Base-by-base conservation (phyloP, 2,113 vertebrate species). In the Nestor notabilis region DNA sequence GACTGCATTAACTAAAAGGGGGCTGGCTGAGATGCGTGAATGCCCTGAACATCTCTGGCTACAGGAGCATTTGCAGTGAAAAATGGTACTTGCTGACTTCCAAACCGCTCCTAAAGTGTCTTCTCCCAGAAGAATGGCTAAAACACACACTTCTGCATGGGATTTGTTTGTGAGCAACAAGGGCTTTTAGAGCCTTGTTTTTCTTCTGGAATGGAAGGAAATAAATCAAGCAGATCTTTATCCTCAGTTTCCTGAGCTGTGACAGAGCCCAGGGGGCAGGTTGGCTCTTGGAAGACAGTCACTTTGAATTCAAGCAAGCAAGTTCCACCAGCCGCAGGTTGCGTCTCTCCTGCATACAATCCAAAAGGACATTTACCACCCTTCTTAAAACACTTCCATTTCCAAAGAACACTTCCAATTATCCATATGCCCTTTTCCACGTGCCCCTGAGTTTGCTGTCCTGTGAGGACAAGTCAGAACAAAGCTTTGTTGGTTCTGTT, bases 381-480 rank as follows among this genome's bases (percentile, higher is more conserved):
- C 64, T 29, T 39, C 86, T 61, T 53, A 88, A 61, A 80, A 47
- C 2, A 68, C 94, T 55, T 31, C 4, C 5, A 49, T 66, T 95
- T 89, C 89, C 66, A 83, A 63, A 90, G 91, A 82, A 49, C 31
- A 8, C 28, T 65, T 69, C 55, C 43, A 83, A 70, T 96, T 92
- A 87, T 52, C 91, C 91, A 66, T 20, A 21, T 19, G 31, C 39
- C 41, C 5, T 56, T 96, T 89, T 39, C 35, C 89, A 47, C 46
- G 23, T 23, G 83, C 20, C 47, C 35, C 5, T 39, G 27, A 10
- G 21, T 76, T 76, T 68, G 49, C 12, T 68, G 27, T 35, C 43
- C 75, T 27, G 47, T 31, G 55, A 37, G 43, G 78, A 8, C 35
- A 7, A 50, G 25, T 43, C 66, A 47, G 75, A 44, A 23, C 2